These are phyloP conservation scores for Schizotus pectinicornis DNA, from an alignment of 2,888 invertebrate genomes.

Conservation along the genomic window DNA sequence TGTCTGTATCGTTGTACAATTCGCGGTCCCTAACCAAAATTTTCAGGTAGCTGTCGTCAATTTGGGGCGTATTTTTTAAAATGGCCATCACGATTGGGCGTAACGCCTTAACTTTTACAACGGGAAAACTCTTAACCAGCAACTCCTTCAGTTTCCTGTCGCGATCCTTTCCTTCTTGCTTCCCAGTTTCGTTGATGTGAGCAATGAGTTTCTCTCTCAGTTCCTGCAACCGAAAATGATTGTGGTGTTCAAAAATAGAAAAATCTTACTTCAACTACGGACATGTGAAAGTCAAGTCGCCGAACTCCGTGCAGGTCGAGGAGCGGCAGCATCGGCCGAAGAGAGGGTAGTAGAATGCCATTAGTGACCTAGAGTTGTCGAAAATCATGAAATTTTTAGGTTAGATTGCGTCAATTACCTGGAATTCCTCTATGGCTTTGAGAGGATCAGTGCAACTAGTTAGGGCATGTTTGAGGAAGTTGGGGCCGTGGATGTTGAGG, in stretches of 20 bases:
- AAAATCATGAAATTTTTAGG: slow-evolving; percentile 8
- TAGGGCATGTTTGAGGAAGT: slow-evolving; percentile 74
- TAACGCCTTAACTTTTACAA: slow-evolving; percentile 87
- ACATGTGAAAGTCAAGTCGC: slow-evolving; percentile 92
- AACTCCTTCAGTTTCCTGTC: slow-evolving; percentile 89
- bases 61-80: slow-evolving; percentile 88
- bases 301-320: slow-evolving; percentile 93
- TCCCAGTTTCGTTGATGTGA: slow-evolving; percentile 84
- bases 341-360: slow-evolving; percentile 88
- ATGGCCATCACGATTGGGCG: slow-evolving; percentile 96
- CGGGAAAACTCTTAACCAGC: slow-evolving; percentile 90
- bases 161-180: slow-evolving; percentile 72
- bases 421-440: slow-evolving; percentile 98
- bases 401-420: slow-evolving; percentile 60
- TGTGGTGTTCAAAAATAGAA: not conserved
- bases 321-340: slow-evolving; percentile 93
- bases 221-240: slow-evolving; percentile 56
- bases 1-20: slow-evolving; percentile 91
- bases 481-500: slow-evolving; percentile 57
- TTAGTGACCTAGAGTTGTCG: slow-evolving; percentile 75
- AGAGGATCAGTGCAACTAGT: slow-evolving; percentile 96
- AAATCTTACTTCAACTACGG: slow-evolving; percentile 77
- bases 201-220: slow-evolving; percentile 74
- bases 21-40: slow-evolving; percentile 84
- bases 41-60: slow-evolving; percentile 86